A percentile compares a stretch with the other conserved stretches of the same genome.
phyloP scores from a whole-genome alignment of 2,888 invertebrate genomes.

The Mimas tiliae region DNA sequence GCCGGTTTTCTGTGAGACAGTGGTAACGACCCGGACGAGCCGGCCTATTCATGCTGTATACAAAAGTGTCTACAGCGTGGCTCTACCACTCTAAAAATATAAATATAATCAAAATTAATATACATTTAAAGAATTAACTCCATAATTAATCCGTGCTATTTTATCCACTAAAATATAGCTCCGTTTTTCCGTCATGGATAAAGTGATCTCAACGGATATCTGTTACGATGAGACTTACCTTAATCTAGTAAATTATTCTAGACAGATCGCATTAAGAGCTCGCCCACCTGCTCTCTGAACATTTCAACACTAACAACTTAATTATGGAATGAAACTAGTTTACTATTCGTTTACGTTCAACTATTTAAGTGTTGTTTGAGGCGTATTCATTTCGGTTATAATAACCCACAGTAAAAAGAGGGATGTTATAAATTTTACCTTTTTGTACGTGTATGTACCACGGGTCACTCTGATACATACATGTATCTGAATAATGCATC shows the following conservation, averaged over 20 bases:
- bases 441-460: too few relatives aligned
- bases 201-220: slow-evolving; percentile 9
- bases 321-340: slow-evolving; percentile 3
- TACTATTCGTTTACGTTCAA: background rate
- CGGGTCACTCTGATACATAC: too few relatives aligned
- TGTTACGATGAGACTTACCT: slow-evolving; percentile 13
- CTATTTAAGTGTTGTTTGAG: slow-evolving; percentile 8
- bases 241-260: slow-evolving; percentile 22
- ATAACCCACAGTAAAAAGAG: background rate
- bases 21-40: too few relatives aligned
- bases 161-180: background rate
- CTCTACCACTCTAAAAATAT: too few relatives aligned
- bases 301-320: slow-evolving; percentile 23
- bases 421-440: background rate
- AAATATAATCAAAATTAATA: background rate
- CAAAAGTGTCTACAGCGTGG: too few relatives aligned
- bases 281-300: slow-evolving; percentile 18
- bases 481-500: too few relatives aligned
- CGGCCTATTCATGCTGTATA: too few relatives aligned
- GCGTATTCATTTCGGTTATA: background rate
- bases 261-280: slow-evolving; percentile 16
- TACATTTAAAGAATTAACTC: background rate
- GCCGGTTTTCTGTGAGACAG: too few relatives aligned
- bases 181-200: background rate
- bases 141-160: background rate